A percentile compares a stretch with the other conserved stretches of the same genome.
These are phyloP conservation scores for Cartodere bifasciata DNA, from an alignment of 2,888 invertebrate genomes.

Conservation along the genomic window DNA sequence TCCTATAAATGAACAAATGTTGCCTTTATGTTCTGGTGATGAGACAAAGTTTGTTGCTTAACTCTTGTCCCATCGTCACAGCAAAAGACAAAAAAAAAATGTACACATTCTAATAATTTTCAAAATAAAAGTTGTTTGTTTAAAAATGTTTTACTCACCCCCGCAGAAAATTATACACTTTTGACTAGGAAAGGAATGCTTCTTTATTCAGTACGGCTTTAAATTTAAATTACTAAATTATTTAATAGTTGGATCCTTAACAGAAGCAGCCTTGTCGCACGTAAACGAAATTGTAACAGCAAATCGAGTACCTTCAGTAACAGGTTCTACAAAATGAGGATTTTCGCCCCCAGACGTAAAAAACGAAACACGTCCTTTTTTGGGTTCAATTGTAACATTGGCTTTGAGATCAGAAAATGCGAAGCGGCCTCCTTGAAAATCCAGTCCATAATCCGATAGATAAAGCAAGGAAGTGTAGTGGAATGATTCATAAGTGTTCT, in stretches of 20 bases:
- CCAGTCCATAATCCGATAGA: slow-evolving; percentile 57
- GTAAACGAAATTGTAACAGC: slow-evolving; percentile 82
- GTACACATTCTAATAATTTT: background rate
- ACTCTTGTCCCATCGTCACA: slow-evolving; percentile 21
- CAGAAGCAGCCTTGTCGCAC: slow-evolving; percentile 35
- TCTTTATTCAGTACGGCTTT: no score
- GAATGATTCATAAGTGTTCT: slow-evolving; percentile 78
- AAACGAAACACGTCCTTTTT: slow-evolving; percentile 64
- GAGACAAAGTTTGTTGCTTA: slow-evolving; percentile 27
- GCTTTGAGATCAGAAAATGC: slow-evolving; percentile 48
- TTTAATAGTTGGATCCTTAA: no score
- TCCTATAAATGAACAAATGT: slow-evolving; percentile 10
- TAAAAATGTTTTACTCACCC: no score
- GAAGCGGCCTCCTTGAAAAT: slow-evolving; percentile 76
- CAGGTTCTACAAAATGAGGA: slow-evolving; percentile 68
- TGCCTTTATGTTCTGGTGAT: slow-evolving; percentile 18
- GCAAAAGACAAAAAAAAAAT: slow-evolving; percentile 13
- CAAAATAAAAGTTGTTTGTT: no score
- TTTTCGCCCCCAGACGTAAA: slow-evolving; percentile 85
- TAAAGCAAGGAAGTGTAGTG: slow-evolving; percentile 79
- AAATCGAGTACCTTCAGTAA: slow-evolving; percentile 61
- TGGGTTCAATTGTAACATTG: slow-evolving; percentile 54
- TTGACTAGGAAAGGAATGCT: no score
- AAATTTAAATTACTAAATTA: no score
- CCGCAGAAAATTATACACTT: no score